Conservation (phyloP, 2,888 invertebrate species). For the Nesidiocoris tenuis region DNA sequence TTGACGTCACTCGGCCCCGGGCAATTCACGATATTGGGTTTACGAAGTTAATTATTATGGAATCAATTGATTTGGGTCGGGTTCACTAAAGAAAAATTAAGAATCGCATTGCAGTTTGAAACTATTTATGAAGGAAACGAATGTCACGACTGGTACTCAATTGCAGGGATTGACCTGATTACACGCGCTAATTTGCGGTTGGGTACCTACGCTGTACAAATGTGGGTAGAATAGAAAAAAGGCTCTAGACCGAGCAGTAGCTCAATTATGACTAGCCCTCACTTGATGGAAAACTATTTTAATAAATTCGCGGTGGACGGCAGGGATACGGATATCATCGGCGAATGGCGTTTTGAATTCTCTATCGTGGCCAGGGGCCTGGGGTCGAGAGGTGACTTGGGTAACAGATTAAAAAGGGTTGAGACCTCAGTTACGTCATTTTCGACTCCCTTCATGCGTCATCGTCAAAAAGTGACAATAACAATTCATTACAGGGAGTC, state of each 20-base stretch:
- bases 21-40: too few relatives aligned
- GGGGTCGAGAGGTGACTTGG: slow-evolving; percentile 34
- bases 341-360: slow-evolving; percentile 47
- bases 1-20: background rate
- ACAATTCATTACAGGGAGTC: too few relatives aligned
- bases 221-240: too few relatives aligned
- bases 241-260: slow-evolving; percentile 2
- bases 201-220: too few relatives aligned
- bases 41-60: too few relatives aligned
- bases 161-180: too few relatives aligned
- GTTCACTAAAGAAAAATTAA: too few relatives aligned
- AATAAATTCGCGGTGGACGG: slow-evolving; percentile 40
- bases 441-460: background rate
- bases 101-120: too few relatives aligned
- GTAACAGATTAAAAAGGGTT: slow-evolving; percentile 16
- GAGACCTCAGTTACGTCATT: background rate
- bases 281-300: slow-evolving; percentile 21
- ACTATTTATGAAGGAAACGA: too few relatives aligned
- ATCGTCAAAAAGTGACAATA: background rate
- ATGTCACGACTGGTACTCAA: too few relatives aligned
- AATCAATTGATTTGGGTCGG: too few relatives aligned
- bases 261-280: slow-evolving; percentile 17
- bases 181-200: too few relatives aligned
- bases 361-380: slow-evolving; percentile 12
- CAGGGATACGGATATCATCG: slow-evolving; percentile 36